Percentiles rank a stretch among this genome's conserved stretches.
phyloP scores from a whole-genome alignment of 2,888 invertebrate genomes.

The Phortica magna region DNA sequence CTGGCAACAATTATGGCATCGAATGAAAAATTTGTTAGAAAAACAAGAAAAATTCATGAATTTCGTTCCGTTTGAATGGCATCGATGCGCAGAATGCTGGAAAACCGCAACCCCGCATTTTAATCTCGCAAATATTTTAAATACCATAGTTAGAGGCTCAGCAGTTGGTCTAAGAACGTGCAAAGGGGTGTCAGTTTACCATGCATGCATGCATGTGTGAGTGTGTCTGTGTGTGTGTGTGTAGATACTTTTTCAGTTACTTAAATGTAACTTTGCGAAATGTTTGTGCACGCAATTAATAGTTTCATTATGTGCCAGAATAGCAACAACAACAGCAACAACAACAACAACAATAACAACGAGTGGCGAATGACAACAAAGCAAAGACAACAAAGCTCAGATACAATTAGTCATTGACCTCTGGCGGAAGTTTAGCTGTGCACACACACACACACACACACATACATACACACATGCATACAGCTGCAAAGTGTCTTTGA shows the following conservation, averaged over 20 bases:
- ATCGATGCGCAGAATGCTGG: background rate
- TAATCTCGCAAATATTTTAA: background rate
- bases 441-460: constrained; percentile 29
- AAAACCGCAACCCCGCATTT: constrained; percentile 21
- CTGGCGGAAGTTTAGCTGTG: constrained; percentile 40
- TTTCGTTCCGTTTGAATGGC: background rate
- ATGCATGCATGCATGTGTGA: background rate
- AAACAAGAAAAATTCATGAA: constrained; percentile 9
- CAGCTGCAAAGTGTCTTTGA: background rate
- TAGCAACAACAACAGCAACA: constrained; percentile 28
- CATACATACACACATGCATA: constrained; percentile 25
- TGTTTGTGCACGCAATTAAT: constrained; percentile 26
- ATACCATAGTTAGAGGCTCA: background rate
- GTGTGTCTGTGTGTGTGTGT: no score
- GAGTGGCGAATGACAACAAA: constrained; percentile 37
- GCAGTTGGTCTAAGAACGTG: background rate
- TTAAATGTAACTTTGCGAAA: background rate
- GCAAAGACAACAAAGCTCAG: constrained; percentile 23
- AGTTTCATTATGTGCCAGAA: background rate
- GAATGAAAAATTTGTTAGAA: background rate
- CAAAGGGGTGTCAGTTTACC: constrained; percentile 3
- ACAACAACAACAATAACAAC: constrained; percentile 17
- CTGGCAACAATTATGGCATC: background rate
- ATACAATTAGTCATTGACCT: constrained; percentile 71
- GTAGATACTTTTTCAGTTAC: background rate